Evolutionary conservation across 2,797 vertebrate genomes (phyloP).

Genomic region (Dendrocincla tyrannina): DNA sequence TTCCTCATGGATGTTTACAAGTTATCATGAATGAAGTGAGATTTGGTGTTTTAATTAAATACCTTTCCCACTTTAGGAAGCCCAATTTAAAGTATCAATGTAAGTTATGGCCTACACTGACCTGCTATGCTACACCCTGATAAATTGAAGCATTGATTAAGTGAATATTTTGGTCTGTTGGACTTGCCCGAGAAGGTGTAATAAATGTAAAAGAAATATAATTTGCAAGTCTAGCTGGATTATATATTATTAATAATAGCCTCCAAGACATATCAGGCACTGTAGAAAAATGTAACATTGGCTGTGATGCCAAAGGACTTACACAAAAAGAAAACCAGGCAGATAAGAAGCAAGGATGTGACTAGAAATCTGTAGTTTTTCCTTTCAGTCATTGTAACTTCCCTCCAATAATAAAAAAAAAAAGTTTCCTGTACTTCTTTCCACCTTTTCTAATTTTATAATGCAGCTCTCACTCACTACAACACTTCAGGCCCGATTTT

Average conservation of each 20-base stretch:
- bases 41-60: conserved; percentile 11
- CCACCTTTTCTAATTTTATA: not conserved
- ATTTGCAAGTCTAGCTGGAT: conserved; percentile 3
- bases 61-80: not conserved
- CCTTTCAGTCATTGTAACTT: not conserved
- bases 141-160: conserved; percentile 1
- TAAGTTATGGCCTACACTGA: not conserved
- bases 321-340: not conserved
- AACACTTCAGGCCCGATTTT: not conserved
- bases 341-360: not conserved
- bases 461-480: not conserved
- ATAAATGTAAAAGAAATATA: not conserved
- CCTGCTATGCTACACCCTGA: not conserved
- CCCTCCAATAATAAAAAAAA: not conserved
- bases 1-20: not conserved
- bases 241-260: conserved; percentile 50
- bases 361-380: not conserved
- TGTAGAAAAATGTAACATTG: not conserved
- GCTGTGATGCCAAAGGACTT: not conserved
- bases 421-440: not conserved
- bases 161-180: conserved; percentile 13
- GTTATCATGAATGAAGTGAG: not conserved
- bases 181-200: not conserved
- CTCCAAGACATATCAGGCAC: not conserved
- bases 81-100: not conserved